Base-by-base conservation (phyloP, 2,888 invertebrate genomes). In the Chrysolina haemoptera region DNA sequence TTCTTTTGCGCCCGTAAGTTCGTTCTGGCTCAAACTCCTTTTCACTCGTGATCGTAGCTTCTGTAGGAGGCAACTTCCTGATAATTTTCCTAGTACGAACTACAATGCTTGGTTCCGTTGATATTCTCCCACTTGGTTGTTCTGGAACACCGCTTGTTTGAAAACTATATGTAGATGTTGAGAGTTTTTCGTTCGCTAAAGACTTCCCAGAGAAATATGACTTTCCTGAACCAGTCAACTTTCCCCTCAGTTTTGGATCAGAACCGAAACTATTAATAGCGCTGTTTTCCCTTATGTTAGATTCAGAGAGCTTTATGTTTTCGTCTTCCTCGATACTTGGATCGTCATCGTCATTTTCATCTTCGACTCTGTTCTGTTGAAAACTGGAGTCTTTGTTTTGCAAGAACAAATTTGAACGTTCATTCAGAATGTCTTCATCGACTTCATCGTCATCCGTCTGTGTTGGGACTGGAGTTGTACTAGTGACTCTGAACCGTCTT, bases 301-400 rank as follows among this genome's bases (percentile, higher is more conserved):
- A 87, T 79, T 88, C 88, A 0, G 88, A 88, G 48, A 88, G 79
- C 78, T 87, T 88, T 68, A 88, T 88, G 73, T 88, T 87, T 80
- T 88, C 88, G 80, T 88, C 88, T 41, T 84, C 88, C 77, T 85
- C 84, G 9, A 78, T 75, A 48, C 76, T 75, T 8, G 75, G 70
- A 53, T 82, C 82, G 59, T 78, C 81, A 50, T 83, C 82, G 43
- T 71, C 75, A 16, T 68, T 71, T 65, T 74, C 74, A 14, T 71
- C 70, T n/a, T 68, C 48, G 16, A 65, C 71, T n/a, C 20, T 27
- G 12, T 68, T 55, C n/a, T 53, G 64, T 6, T 71, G 46, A 10
- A 68, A 55, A 43, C 64, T 20, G 8, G 67, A 62, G 12, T 66
- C 63, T 14, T 16, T 48, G 16, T 9, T 48, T 48, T 48, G 9